Base-by-base conservation (phyloP, 1,140 invertebrate species). In the Drosophila sulfurigaster region DNA sequence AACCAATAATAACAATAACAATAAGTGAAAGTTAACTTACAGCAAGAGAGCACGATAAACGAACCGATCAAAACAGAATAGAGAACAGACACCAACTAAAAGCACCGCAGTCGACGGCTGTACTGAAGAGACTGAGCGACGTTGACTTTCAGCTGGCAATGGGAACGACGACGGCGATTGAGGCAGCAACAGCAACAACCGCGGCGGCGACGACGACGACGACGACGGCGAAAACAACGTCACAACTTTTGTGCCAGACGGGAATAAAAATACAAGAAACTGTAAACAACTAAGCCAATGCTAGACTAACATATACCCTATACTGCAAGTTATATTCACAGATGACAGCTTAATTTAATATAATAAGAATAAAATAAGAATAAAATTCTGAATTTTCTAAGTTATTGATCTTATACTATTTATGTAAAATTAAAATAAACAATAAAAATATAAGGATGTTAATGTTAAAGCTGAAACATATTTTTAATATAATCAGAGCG, bases 21-120 rank as follows among this genome's bases (percentile, higher is more conserved):
- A 32, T 11, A 48, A 43, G 3, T 25, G 20, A 62, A 88, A 78
- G 88, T 83, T 83, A 85, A 88, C 83, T 88, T 88, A 88, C 83
- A 89, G 54, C 65, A n/a, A 7, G 16, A 45, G 13, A 41, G 45
- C 43, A 59, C 73, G 56, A 64, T 71, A 52, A 71, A 75, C 52
- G 73, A 46, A 65, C 54, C 59, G 68, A 75, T 75, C 73, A 75
- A 75, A 75, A 87, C 77, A 83, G 65, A 75, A 49, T 38, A 59
- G 45, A 71, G 45, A 48, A 38, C 32, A 46, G 62, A 46, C 43
- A 58, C 32, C 43, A 52, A 69, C 20, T 30, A 35, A 70, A 68
- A 48, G 74, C 70, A 78, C 83, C 83, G 78, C 74, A 60, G 63
- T 80, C 81, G 71, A 81, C 65, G 85, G 74, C 67, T 78, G 85